Conservation (phyloP, 2,888 invertebrate species). For the Scaptomyza tumidula region DNA sequence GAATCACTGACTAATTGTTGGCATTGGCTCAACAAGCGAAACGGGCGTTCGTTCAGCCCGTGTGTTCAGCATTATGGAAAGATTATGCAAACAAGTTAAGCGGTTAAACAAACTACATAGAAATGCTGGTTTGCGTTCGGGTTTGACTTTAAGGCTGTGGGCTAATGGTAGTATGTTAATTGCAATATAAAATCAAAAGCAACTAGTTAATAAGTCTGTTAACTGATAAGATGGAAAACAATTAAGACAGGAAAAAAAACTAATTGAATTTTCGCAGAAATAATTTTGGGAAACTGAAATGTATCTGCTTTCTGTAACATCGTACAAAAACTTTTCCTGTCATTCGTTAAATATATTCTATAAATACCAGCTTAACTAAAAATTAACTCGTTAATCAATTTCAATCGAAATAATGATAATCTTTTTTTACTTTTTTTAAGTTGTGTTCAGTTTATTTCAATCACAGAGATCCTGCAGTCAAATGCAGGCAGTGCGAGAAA, state of each 20-base stretch:
- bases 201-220: background rate
- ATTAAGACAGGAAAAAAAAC: background rate
- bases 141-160: background rate
- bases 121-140: background rate
- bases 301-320: no score
- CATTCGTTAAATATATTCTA: background rate
- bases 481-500: constrained; percentile 42
- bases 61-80: constrained; percentile 63
- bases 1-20: constrained; percentile 59
- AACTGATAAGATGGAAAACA: background rate
- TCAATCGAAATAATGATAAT: background rate
- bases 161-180: background rate
- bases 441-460: constrained; percentile 32
- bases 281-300: no score
- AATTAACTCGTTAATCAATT: background rate
- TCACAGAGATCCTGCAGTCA: constrained; percentile 16
- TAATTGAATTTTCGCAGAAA: background rate
- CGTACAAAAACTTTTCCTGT: no score
- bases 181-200: background rate
- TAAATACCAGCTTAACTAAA: background rate
- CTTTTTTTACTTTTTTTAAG: constrained; percentile 2
- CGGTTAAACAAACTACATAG: constrained; percentile 21
- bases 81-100: constrained; percentile 65
- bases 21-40: constrained; percentile 45
- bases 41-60: constrained; percentile 24